Conservation (phyloP, 2,888 invertebrate genomes). For the Labia minor region DNA sequence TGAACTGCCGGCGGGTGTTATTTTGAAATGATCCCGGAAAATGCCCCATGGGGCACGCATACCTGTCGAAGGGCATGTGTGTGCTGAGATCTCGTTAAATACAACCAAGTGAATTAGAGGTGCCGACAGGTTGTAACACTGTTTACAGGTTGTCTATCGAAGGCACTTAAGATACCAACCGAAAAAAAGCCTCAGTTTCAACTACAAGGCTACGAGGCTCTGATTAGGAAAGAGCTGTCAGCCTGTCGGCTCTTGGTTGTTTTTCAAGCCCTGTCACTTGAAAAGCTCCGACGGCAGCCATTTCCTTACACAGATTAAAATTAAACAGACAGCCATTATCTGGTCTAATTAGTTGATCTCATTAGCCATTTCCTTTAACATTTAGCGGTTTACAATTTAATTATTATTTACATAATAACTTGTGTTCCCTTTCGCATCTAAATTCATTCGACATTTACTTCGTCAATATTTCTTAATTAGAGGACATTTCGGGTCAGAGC, state of each 20-base stretch:
- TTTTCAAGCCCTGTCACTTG: neutral
- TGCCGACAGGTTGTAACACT: neutral
- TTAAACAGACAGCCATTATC: slow-evolving; percentile 13
- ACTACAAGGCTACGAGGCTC: neutral
- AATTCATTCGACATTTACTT: neutral
- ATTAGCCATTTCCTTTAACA: slow-evolving; percentile 13
- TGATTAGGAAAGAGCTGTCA: neutral
- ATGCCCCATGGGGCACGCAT: too few species aligned
- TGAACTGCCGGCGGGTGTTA: too few species aligned
- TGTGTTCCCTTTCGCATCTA: neutral
- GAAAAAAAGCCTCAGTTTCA: neutral
- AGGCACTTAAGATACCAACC: neutral
- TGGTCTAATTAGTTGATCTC: neutral
- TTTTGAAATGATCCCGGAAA: too few species aligned
- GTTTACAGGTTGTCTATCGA: slow-evolving; percentile 6
- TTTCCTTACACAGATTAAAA: slow-evolving; percentile 6
- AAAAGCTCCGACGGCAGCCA: neutral
- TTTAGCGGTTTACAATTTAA: slow-evolving; percentile 2
- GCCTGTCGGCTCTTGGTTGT: neutral
- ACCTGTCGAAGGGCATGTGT: neutral
- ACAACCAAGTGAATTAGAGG: neutral
- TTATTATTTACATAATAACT: slow-evolving; percentile 13
- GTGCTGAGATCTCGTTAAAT: neutral
- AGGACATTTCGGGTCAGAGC: neutral
- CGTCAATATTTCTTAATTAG: slow-evolving; percentile 13